Base-by-base conservation (phyloP, 2,113 vertebrate species). In the Pagrus major region DNA sequence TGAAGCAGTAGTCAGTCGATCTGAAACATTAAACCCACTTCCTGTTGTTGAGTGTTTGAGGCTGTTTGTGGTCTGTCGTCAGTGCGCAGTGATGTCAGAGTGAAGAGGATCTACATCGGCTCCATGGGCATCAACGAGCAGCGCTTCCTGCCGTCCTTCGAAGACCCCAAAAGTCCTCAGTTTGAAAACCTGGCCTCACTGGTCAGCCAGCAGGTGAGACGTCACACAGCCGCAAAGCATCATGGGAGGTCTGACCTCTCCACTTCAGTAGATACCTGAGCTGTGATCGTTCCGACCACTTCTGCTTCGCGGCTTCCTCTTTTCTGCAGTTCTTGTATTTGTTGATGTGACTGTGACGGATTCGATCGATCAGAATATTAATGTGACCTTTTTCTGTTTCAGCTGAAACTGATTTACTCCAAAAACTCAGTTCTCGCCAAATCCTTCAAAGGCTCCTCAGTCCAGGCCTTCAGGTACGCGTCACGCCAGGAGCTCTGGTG, bases 391-490 rank as follows among this genome's bases (percentile, higher is more conserved):
- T 61, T 66, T 83, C 3, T 86, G n/a, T 89, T 94, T 71, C 88
- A 96, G 95, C 89, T 96, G 23, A 85, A 89, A 29, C 23, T 52
- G 18, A 88, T 95, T 11, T 96, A 95, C 63, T 77, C 76, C 14
- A 83, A 78, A 63, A 79, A 86, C 41, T 71, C 81, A 0, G 7
- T 85, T 31, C 75, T 94, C 72, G 64, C 76, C 21, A 92, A 44
- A 31, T 88, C 90, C 86, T 93, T 93, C 12, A 52, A 54, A 37
- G 65, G 11, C 20, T 93, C 92, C 25, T 70, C 73, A 0, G 89
- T 96, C 5, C 90, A 94, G 78, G 92, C 93, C 33, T 95, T 96
- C 92, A 96, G 95, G 95, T 96, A 86, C 2, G 8, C 10, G 1
- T 33, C 68, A n/a, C 47, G 7, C 7, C 33, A 6, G 37, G 9